Percentiles rank a stretch among this genome's conserved stretches.
These are phyloP conservation scores for Camponotus pennsylvanicus DNA, from an alignment of 1,140 invertebrate species.

Conservation along the genomic window DNA sequence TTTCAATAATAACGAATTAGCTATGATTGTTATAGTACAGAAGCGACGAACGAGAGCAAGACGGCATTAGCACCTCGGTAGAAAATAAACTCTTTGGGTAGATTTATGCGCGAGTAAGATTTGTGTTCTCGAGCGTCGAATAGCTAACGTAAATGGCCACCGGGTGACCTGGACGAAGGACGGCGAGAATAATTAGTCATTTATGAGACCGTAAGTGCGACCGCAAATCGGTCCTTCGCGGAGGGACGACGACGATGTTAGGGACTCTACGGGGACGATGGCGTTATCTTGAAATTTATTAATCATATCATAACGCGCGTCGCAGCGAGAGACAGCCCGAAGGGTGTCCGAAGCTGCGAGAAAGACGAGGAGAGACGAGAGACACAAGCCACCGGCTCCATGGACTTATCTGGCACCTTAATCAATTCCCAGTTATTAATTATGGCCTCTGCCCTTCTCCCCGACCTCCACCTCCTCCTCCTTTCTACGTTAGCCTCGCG, in stretches of 20 bases:
- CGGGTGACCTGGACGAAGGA: constrained; percentile 44
- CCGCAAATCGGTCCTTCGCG: constrained; percentile 81
- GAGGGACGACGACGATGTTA: constrained; percentile 72
- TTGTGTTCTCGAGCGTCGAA: constrained; percentile 32
- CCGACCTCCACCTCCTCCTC: constrained; percentile 22
- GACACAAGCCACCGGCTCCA: constrained; percentile 70
- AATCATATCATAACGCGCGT: constrained; percentile 82
- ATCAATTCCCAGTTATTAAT: constrained; percentile 86
- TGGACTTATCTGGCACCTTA: constrained; percentile 85
- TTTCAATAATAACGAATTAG: constrained; percentile 37
- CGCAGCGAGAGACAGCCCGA: constrained; percentile 45
- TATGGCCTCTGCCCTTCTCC: constrained; percentile 77
- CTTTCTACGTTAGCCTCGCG: constrained; percentile 55
- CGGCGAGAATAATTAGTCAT: constrained; percentile 83
- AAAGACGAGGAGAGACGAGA: constrained; percentile 59
- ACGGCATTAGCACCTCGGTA: neutral
- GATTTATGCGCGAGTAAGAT: constrained; percentile 25
- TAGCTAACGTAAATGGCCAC: constrained; percentile 28
- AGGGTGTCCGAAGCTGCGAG: constrained; percentile 27
- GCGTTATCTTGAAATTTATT: constrained; percentile 84
- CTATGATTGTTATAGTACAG: neutral
- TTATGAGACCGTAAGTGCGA: constrained; percentile 84
- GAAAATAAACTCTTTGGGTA: constrained; percentile 8
- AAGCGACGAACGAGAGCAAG: neutral
- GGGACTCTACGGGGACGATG: constrained; percentile 72